Conservation (phyloP, 2,113 vertebrate species). For the Cryptomyrus ogoouensis region DNA sequence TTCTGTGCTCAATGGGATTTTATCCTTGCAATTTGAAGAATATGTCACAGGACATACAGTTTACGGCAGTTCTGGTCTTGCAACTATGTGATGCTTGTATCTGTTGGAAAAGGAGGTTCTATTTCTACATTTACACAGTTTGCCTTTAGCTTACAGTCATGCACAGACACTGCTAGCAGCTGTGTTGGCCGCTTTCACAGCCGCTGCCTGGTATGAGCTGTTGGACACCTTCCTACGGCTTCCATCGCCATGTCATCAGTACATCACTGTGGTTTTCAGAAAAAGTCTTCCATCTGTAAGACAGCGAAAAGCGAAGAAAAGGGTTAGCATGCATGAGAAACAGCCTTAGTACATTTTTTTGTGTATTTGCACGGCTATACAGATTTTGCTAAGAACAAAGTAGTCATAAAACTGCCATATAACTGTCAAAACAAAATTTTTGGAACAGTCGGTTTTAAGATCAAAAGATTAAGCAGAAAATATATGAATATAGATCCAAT, state of each 20-base stretch:
- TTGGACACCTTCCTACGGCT: slow-evolving; percentile 53
- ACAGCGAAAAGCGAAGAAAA: slow-evolving; percentile 40
- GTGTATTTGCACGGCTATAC: not conserved
- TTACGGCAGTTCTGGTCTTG: slow-evolving; percentile 37
- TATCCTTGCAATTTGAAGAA: slow-evolving; percentile 54
- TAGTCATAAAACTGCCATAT: not conserved
- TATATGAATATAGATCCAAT: not conserved
- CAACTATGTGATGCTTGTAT: slow-evolving; percentile 56
- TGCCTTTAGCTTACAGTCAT: slow-evolving; percentile 54
- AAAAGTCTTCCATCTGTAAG: slow-evolving; percentile 98
- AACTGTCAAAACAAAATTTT: not conserved
- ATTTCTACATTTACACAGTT: slow-evolving; percentile 73
- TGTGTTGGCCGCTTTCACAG: slow-evolving; percentile 45
- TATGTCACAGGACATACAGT: slow-evolving; percentile 20
- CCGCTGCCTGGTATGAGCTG: slow-evolving; percentile 47
- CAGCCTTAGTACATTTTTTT: not conserved
- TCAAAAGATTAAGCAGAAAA: not conserved
- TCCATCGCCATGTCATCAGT: slow-evolving; percentile 68
- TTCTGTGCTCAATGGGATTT: slow-evolving; percentile 77
- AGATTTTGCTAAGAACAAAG: not conserved
- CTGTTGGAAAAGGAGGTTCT: slow-evolving; percentile 47
- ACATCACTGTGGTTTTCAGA: slow-evolving; percentile 99
- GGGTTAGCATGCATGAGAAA: not conserved
- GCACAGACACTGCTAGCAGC: slow-evolving; percentile 50
- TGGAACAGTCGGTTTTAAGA: not conserved